Conservation (phyloP, 2,113 vertebrate genomes). For the Nesogale talazaci region DNA sequence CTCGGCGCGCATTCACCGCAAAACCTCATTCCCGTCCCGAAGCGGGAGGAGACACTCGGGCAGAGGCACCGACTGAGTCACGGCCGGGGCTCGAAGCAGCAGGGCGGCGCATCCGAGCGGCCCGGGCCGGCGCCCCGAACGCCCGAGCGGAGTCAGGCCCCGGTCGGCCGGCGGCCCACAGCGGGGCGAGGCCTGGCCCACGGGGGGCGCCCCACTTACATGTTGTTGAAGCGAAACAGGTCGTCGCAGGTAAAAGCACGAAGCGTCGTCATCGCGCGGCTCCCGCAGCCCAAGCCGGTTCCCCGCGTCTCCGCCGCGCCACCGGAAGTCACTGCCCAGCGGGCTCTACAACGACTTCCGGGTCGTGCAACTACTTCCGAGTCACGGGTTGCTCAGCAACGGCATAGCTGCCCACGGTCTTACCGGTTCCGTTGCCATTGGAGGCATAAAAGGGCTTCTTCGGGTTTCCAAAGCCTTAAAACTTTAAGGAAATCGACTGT, state of each 20-base stretch:
- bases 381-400: not conserved
- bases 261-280: conserved; percentile 90
- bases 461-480: no score
- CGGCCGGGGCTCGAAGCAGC: not conserved
- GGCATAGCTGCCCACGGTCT: rapidly evolving
- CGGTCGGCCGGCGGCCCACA: no score
- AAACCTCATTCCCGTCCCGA: no score
- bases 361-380: not conserved
- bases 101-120: not conserved
- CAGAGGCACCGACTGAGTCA: not conserved
- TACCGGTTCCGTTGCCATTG: no score
- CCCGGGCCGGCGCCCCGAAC: not conserved
- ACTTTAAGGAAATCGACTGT: no score
- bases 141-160: no score
- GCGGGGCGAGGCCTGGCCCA: no score
- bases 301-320: not conserved
- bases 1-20: no score
- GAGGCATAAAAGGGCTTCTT: no score
- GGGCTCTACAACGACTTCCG: not conserved
- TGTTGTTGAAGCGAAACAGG: conserved; percentile 97
- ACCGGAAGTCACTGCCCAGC: conserved; percentile 40
- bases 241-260: conserved; percentile 96
- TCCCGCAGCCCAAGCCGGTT: rapidly evolving
- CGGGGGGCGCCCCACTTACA: conserved; percentile 86
- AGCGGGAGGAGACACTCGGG: no score